Evolutionary conservation across 2,113 vertebrate species (phyloP).

Genomic region (Aldabrachelys gigantea): DNA sequence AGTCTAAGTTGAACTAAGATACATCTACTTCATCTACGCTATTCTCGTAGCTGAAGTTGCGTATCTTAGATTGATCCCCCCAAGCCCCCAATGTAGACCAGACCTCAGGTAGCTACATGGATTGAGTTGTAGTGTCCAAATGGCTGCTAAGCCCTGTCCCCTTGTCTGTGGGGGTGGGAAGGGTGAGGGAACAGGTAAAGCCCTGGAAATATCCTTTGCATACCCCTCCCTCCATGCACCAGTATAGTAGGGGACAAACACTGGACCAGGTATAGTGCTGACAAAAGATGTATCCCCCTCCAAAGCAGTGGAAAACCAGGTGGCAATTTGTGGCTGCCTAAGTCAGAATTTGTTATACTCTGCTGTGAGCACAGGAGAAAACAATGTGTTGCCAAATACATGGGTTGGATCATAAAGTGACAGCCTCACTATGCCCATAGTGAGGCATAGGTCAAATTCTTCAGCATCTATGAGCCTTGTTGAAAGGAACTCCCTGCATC

Average conservation of each 20-base stretch:
- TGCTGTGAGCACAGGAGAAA: no score
- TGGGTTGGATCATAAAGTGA: background rate
- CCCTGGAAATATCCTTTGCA: background rate
- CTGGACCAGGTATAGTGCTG: background rate
- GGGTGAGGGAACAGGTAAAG: background rate
- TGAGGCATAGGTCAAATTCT: background rate
- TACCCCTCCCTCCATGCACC: background rate
- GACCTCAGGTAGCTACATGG: background rate
- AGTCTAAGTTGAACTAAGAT: no score
- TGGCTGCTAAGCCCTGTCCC: accelerated
- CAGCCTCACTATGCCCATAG: background rate
- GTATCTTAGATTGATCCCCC: no score
- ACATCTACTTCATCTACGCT: no score
- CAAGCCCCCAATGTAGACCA: no score
- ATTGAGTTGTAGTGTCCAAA: background rate
- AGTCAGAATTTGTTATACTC: background rate
- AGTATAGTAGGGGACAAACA: background rate
- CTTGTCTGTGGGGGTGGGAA: background rate
- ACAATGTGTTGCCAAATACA: background rate
- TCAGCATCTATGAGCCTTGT: background rate
- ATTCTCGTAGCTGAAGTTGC: no score
- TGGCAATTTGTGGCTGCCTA: background rate
- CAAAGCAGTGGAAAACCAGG: background rate
- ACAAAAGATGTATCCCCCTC: background rate
- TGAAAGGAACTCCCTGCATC: background rate